A percentile compares a stretch with the other conserved stretches of the same genome.
Evolutionary conservation across 2,113 vertebrate genomes (phyloP).

Genomic region (Halcyon malimbica): DNA sequence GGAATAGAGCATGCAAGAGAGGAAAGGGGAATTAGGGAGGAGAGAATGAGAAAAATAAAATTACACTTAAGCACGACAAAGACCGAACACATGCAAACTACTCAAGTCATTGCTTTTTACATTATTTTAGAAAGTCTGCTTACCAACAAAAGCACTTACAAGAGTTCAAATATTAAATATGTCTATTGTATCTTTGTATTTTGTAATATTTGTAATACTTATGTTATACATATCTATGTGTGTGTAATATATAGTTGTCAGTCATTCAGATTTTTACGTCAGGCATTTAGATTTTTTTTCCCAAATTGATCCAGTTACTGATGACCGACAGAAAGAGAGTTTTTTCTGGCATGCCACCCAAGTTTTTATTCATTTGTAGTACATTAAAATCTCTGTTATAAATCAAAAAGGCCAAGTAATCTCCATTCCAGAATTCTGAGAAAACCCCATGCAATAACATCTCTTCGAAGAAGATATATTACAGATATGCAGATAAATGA

Average conservation of each 20-base stretch:
- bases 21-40: neutral
- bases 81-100: neutral
- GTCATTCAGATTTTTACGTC: neutral
- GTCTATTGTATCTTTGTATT: neutral
- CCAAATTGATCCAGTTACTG: neutral
- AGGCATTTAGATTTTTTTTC: neutral
- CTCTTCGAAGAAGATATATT: neutral
- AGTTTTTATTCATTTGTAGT: neutral
- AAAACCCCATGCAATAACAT: neutral
- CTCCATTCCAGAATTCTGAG: neutral
- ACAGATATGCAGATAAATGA: neutral
- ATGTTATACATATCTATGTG: accelerated
- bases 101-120: neutral
- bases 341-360: neutral
- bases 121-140: neutral
- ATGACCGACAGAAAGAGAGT: neutral
- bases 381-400: neutral
- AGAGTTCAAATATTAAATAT: neutral
- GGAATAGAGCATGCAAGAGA: neutral
- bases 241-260: neutral
- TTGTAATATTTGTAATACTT: neutral
- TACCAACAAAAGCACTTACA: neutral
- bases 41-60: neutral
- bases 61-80: neutral
- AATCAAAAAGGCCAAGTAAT: neutral